These are phyloP conservation scores for Aphis craccivora DNA, from an alignment of 1,140 invertebrate species.

Conservation along the genomic window DNA sequence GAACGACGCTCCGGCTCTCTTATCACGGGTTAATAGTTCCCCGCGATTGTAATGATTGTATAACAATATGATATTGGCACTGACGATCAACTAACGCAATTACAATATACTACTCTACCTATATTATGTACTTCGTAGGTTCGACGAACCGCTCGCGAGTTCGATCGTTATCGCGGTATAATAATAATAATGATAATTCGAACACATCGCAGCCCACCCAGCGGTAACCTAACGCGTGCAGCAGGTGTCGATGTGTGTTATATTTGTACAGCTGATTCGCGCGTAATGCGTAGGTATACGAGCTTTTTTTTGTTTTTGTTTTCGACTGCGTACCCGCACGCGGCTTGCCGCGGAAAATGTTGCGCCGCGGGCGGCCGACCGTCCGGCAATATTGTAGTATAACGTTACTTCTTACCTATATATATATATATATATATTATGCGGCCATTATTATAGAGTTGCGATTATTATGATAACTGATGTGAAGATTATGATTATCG, in stretches of 20 bases:
- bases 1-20: not conserved
- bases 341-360: not conserved
- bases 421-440: too few relatives aligned
- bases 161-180: not conserved
- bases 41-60: not conserved
- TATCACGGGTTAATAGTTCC: slow-evolving; percentile 8
- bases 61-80: not conserved
- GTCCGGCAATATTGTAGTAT: not conserved
- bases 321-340: too few relatives aligned
- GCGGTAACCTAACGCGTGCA: too few relatives aligned
- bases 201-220: not conserved
- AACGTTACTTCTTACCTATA: not conserved
- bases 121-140: not conserved
- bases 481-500: too few relatives aligned
- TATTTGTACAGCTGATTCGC: not conserved
- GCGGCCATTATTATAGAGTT: too few relatives aligned
- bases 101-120: too few relatives aligned
- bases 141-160: not conserved
- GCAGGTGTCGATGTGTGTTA: not conserved
- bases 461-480: not conserved
- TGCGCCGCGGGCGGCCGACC: too few relatives aligned
- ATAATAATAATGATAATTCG: not conserved
- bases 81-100: too few relatives aligned
- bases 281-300: not conserved
- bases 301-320: not conserved